Evolutionary conservation across 2,113 vertebrate species (phyloP), one percentile per base, ranked within the genome.

Genomic region (Microtus pennsylvanicus): DNA sequence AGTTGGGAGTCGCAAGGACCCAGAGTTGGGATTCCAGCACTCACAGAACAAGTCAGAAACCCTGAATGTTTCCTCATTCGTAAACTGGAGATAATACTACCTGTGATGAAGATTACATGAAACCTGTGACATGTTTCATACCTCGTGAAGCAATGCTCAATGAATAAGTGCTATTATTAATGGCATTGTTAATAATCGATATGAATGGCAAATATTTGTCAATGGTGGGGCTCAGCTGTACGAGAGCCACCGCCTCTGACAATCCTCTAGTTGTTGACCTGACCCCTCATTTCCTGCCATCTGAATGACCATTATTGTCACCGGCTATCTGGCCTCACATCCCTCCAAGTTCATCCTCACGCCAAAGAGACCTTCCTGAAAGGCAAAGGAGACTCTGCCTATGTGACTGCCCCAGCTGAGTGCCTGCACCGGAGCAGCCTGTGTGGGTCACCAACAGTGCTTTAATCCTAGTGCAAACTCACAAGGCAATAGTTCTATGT

Each of bases 121-220:
- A 67, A 28, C 21, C 42, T 28, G 45, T 69, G 16, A 7, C 58
- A 58, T 5, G 5, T 24, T 86, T 78, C 28, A 12, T 2, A 35
- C 35, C 35, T 50, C 22, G 19, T 0, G 0, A 11, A 7, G 0
- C 61, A 26, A 52, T 65, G 35, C 8, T 85, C 58, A 21, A 1
- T 33, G 70, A 76, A 30, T 11, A 63, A 13, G 70, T 35, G 10
- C 26, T 38, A 21, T 61, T n/a, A 10, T 24, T 77, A 45, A 38
- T 58, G 72, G 78, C 28, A 21, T 52, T 70, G 45, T 69, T 70
- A 55, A 19, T 65, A 17, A 63, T 42, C 42, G n/a, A 21, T 70
- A 38, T 16, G 4, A 81, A 3, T 50, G 13, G 58, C 50, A n/a
- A 65, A 55, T 1, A 3, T 35, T n/a, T 21, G n/a, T 22, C 52